These are phyloP conservation scores for Prunella fulvescens DNA, from an alignment of 2,113 vertebrate species.

Conservation along the genomic window DNA sequence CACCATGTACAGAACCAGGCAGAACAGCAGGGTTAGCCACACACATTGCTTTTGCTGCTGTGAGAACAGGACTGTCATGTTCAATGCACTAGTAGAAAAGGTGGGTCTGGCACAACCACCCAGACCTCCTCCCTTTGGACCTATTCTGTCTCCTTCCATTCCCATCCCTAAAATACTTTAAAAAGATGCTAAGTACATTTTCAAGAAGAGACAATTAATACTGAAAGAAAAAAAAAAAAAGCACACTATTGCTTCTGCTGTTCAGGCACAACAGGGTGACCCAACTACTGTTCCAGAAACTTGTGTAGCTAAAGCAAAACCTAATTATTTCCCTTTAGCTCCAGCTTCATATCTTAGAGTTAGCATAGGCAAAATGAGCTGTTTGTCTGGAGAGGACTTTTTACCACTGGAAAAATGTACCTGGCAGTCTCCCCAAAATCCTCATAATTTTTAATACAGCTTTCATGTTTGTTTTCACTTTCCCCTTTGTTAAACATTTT, in stretches of 20 bases:
- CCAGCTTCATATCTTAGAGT: neutral
- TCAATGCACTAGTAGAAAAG: neutral
- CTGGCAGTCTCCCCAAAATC: slow-evolving; percentile 32
- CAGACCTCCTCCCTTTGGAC: neutral
- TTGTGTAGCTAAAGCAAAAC: neutral
- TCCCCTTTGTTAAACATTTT: slow-evolving; percentile 54
- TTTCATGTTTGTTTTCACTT: slow-evolving; percentile 67
- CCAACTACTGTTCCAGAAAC: neutral
- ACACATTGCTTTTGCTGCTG: neutral
- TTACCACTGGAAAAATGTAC: neutral
- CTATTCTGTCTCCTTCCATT: neutral
- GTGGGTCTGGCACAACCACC: neutral
- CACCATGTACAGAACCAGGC: neutral
- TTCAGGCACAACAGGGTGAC: neutral
- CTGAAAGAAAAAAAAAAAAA: neutral
- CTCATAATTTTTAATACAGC: slow-evolving; percentile 52
- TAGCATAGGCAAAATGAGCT: neutral
- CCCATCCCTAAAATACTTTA: neutral
- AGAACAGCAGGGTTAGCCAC: neutral
- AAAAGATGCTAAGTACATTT: neutral
- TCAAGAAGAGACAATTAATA: neutral
- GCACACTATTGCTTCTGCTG: neutral
- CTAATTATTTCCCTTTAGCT: slow-evolving; percentile 19
- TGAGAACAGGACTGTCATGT: neutral
- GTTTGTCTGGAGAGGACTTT: slow-evolving; percentile 7